Evolutionary conservation across 2,888 invertebrate species (phyloP), one percentile per base, ranked within the genome.

Genomic region (Tromatobia lineatoria): DNA sequence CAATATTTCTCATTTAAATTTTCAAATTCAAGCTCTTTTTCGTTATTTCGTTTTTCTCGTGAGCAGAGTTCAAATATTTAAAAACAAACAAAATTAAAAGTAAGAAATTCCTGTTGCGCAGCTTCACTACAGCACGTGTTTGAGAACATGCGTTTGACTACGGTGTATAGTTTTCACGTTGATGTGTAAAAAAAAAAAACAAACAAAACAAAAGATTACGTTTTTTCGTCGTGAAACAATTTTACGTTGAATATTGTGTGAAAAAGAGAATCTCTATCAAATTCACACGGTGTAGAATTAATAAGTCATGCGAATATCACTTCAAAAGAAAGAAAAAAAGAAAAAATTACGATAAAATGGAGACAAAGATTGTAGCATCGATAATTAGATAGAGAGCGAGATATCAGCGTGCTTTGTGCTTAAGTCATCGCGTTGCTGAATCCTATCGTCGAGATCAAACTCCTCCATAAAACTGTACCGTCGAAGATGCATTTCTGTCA

Each of bases 71-170:
- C 57, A 23, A 15, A 45, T 59, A 7, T 20, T 66, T 42, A 13
- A 52, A 71, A 29, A 66, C 64, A 45, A 59, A 52, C 34, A 57
- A 61, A 15, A 64, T 25, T 18, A 66, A 57, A 67, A 45, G 13
- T 54, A 69, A 47, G 47, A 87, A 90, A 90, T 90, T 90, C 89
- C 90, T 90, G 86, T 90, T 90, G 89, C 88, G 87, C 90, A 90
- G 88, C 87, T 87, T 85, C 87, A 87, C 87, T 80, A 86, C 85
- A 87, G 88, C 87, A 88, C 89, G 52, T 88, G 85, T 90, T 89
- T 86, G 88, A 83, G 85, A 89, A 86, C 86, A 88, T 88, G 86
- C 87, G 84, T 89, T 89, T 88, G 88, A 89, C 87, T 86, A 82
- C 80, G 83, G 87, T 89, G 87, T 90, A 89, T 87, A 82, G 83